These are phyloP conservation scores for Nephrotoma flavescens DNA, from an alignment of 2,888 invertebrate genomes.

Conservation along the genomic window DNA sequence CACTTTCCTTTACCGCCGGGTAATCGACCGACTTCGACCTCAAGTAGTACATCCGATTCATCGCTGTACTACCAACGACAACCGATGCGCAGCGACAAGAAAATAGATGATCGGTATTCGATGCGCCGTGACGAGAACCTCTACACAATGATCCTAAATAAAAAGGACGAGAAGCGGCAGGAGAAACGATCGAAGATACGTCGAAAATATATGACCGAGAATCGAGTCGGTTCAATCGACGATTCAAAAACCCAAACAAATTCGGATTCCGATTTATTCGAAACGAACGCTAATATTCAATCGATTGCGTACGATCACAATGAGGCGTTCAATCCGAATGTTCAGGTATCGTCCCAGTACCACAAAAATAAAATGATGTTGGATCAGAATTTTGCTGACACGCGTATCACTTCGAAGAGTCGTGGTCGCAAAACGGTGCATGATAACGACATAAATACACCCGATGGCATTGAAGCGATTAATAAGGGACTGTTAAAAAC, in stretches of 20 bases:
- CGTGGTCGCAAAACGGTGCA: neutral
- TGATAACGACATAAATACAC: neutral
- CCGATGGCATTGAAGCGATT: slow-evolving; percentile 24
- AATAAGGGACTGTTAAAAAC: slow-evolving; percentile 9
- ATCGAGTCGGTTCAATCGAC: slow-evolving; percentile 30
- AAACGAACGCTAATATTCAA: neutral
- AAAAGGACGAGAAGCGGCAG: slow-evolving; percentile 20
- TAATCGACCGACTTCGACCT: slow-evolving; percentile 12
- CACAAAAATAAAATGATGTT: slow-evolving; percentile 9
- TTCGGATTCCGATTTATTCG: slow-evolving; percentile 10
- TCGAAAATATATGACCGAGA: slow-evolving; percentile 28
- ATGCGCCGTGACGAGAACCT: slow-evolving; percentile 18
- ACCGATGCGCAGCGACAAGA: neutral
- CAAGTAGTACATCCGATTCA: slow-evolving; percentile 27
- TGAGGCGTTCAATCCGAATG: slow-evolving; percentile 28
- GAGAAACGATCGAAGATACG: slow-evolving; percentile 16
- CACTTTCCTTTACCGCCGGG: slow-evolving; percentile 13
- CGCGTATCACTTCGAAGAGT: neutral
- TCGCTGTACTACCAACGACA: slow-evolving; percentile 30
- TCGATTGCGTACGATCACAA: slow-evolving; percentile 18
- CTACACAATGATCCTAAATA: slow-evolving; percentile 25
- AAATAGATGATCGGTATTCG: neutral
- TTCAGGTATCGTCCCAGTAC: slow-evolving; percentile 3
- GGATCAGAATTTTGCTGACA: neutral
- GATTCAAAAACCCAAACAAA: slow-evolving; percentile 22